Evolutionary conservation across 2,113 vertebrate genomes (phyloP).

Genomic region (Thamnaconus septentrionalis): DNA sequence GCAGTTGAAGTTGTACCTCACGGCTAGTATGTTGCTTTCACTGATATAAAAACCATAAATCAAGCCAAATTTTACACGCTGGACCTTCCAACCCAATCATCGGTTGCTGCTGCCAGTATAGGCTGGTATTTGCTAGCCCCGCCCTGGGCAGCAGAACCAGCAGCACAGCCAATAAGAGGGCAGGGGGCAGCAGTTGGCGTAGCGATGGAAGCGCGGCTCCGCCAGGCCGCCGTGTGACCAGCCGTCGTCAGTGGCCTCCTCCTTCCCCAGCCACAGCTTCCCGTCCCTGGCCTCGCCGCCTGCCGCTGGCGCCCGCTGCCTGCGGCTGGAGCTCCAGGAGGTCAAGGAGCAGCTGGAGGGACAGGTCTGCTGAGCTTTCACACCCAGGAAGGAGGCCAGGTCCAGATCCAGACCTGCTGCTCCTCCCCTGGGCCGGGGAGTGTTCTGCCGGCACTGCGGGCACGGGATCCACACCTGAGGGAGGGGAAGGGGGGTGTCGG

Average conservation of each 20-base stretch:
- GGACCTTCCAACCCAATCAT: no score
- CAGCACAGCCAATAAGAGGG: slow-evolving; percentile 58
- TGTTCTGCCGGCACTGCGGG: slow-evolving; percentile 71
- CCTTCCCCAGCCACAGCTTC: slow-evolving; percentile 57
- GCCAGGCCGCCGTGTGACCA: slow-evolving; percentile 65
- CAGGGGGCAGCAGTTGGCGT: slow-evolving; percentile 43
- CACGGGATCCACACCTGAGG: slow-evolving; percentile 65
- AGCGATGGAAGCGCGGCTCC: slow-evolving; percentile 62
- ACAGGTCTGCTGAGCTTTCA: slow-evolving; percentile 53
- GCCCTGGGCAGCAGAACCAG: slow-evolving; percentile 47
- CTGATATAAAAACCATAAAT: no score
- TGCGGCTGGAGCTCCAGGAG: slow-evolving; percentile 14
- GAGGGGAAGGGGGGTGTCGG: neutral
- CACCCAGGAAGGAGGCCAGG: slow-evolving; percentile 55
- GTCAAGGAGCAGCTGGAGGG: slow-evolving; percentile 30
- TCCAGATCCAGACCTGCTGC: slow-evolving; percentile 60
- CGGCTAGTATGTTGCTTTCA: no score
- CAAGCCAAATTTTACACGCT: no score
- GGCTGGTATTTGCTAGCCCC: slow-evolving; percentile 4
- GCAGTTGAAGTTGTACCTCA: no score
- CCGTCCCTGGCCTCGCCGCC: neutral
- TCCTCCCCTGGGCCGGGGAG: slow-evolving; percentile 58
- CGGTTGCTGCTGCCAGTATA: no score
- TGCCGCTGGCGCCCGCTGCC: neutral
- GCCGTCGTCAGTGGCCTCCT: slow-evolving; percentile 17